Evolutionary conservation across 2,797 vertebrate genomes (phyloP).

Genomic region (Coluber constrictor): DNA sequence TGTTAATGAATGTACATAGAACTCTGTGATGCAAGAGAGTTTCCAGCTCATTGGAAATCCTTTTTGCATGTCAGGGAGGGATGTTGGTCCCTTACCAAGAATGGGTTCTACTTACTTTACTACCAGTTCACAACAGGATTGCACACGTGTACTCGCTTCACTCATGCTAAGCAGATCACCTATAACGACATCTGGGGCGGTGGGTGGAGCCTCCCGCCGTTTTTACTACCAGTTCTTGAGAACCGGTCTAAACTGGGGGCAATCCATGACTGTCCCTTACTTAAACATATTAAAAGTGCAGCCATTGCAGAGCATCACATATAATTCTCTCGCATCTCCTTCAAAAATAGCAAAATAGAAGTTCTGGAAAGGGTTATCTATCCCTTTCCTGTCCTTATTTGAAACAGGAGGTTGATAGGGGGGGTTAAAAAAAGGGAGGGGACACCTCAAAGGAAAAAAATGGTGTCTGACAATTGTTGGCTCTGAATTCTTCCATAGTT

Average conservation of each 20-base stretch:
- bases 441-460: neutral
- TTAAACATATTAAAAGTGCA: neutral
- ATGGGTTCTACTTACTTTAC: no score
- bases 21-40: neutral
- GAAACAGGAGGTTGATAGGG: neutral
- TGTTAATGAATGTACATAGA: neutral
- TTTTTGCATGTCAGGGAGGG: neutral
- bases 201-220: rapidly evolving
- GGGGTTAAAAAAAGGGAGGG: rapidly evolving
- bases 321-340: neutral
- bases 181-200: no score
- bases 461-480: neutral
- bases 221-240: no score
- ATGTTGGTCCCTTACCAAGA: neutral
- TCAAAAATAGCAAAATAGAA: neutral
- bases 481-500: neutral
- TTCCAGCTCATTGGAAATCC: neutral
- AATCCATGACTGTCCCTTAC: neutral
- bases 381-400: neutral
- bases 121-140: no score
- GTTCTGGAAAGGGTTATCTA: neutral
- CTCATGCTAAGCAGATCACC: no score
- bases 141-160: rapidly evolving
- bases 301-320: neutral
- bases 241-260: no score